phyloP scores from a whole-genome alignment of 2,888 invertebrate genomes.

The Microctonus aethiopoides region DNA sequence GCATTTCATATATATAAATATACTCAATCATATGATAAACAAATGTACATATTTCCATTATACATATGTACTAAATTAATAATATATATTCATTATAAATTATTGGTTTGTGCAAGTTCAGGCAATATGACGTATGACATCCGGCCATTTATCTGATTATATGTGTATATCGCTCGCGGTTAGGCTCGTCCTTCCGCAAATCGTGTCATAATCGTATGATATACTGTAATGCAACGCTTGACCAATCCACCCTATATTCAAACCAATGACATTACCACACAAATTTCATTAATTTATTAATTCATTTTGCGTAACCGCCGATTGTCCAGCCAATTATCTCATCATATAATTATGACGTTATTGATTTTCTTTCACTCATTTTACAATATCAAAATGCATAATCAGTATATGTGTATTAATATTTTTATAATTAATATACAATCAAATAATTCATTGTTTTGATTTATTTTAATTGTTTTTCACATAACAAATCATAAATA shows the following conservation, averaged over 20 bases:
- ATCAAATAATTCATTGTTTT: too few relatives aligned
- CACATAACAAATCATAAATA: too few relatives aligned
- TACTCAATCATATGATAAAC: too few relatives aligned
- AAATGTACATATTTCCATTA: too few relatives aligned
- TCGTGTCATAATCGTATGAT: conserved; percentile 35
- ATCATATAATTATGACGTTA: conserved; percentile 18
- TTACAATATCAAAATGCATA: too few relatives aligned
- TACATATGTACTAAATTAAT: too few relatives aligned
- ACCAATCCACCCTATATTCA: neutral
- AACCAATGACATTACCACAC: conserved; percentile 16
- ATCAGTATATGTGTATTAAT: too few relatives aligned
- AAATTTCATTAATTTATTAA: conserved; percentile 33
- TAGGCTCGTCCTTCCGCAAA: conserved; percentile 31
- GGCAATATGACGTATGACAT: conserved; percentile 28
- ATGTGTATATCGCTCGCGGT: conserved; percentile 21
- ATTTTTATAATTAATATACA: too few relatives aligned
- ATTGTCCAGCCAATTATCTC: conserved; percentile 23
- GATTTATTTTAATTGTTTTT: too few relatives aligned
- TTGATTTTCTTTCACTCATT: conserved; percentile 9
- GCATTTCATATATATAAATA: too few relatives aligned
- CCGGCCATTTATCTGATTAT: conserved; percentile 33
- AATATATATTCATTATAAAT: conserved; percentile 7
- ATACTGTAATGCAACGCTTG: conserved; percentile 9
- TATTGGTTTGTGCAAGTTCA: neutral
- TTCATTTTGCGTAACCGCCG: conserved; percentile 17